Evolutionary conservation across 2,797 vertebrate species (phyloP).

Genomic region (Sphenopsis melanotis): DNA sequence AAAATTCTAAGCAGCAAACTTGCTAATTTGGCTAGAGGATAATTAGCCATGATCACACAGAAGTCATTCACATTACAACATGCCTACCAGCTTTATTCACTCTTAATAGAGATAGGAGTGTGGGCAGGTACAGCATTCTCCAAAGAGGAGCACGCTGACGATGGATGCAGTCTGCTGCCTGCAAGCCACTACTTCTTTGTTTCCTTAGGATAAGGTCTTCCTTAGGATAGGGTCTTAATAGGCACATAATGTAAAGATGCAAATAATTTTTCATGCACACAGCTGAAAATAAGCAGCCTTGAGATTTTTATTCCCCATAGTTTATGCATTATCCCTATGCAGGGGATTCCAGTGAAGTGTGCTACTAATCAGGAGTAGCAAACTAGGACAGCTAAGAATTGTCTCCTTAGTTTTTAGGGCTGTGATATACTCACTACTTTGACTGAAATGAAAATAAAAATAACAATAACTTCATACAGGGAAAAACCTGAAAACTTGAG

Average conservation of each 20-base stretch:
- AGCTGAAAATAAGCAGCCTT: slow-evolving; percentile 17
- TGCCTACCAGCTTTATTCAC: slow-evolving; percentile 39
- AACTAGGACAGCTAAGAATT: background rate
- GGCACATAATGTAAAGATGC: background rate
- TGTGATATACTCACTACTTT: background rate
- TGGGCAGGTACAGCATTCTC: background rate
- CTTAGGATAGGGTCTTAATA: background rate
- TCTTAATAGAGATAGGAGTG: background rate
- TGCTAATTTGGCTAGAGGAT: slow-evolving; percentile 20
- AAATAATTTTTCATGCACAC: background rate
- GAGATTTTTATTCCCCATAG: background rate
- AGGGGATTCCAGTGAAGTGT: background rate
- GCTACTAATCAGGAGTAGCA: background rate
- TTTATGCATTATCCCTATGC: background rate
- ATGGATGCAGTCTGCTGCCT: background rate
- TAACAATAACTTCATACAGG: background rate
- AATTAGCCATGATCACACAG: slow-evolving; percentile 40
- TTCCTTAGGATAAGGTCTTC: slow-evolving; percentile 29
- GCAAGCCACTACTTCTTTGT: slow-evolving; percentile 14
- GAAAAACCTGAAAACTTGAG: background rate
- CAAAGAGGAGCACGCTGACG: background rate
- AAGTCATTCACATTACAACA: slow-evolving; percentile 43
- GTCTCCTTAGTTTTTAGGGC: background rate
- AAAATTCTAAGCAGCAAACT: background rate
- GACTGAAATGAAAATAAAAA: background rate